phyloP scores from a whole-genome alignment of 2,113 vertebrate genomes.

The Cynoglossus semilaevis region DNA sequence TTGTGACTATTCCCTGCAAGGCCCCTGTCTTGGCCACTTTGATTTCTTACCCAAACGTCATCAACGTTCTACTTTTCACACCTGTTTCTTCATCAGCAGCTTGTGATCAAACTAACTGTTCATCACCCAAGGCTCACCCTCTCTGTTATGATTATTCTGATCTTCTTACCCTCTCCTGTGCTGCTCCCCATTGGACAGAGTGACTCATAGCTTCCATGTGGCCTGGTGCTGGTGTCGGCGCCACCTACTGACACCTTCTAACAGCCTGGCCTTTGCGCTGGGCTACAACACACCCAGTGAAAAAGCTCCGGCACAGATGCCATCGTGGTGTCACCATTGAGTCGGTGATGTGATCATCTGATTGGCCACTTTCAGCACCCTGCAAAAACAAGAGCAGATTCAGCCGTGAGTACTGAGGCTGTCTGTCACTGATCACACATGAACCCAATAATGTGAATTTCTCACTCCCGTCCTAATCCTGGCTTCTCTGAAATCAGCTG shows the following conservation, averaged over 20 bases:
- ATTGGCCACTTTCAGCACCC: not conserved
- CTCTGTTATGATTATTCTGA: constrained; percentile 7
- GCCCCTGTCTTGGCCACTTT: no score
- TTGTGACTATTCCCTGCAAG: no score
- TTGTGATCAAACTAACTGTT: not conserved
- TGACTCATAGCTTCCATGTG: constrained; percentile 71
- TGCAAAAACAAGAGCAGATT: not conserved
- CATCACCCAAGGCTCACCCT: not conserved
- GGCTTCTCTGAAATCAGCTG: constrained; percentile 55
- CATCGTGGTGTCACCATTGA: constrained; percentile 5
- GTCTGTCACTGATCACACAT: constrained; percentile 7
- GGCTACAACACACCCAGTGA: constrained; percentile 35
- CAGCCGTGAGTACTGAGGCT: not conserved
- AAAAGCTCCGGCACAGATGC: constrained; percentile 30
- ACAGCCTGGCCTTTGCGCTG: constrained; percentile 71
- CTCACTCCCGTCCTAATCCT: constrained; percentile 56
- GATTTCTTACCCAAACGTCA: no score
- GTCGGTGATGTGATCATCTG: not conserved
- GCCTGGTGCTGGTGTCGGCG: constrained; percentile 51
- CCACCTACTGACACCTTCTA: constrained; percentile 62
- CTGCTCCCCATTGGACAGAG: constrained; percentile 38
- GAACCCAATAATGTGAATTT: constrained; percentile 24
- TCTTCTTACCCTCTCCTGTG: constrained; percentile 38
- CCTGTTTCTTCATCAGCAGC: not conserved
- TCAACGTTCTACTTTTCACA: no score